Base-by-base conservation (phyloP, 2,888 invertebrate species). In the Ryuthela nishihirai region DNA sequence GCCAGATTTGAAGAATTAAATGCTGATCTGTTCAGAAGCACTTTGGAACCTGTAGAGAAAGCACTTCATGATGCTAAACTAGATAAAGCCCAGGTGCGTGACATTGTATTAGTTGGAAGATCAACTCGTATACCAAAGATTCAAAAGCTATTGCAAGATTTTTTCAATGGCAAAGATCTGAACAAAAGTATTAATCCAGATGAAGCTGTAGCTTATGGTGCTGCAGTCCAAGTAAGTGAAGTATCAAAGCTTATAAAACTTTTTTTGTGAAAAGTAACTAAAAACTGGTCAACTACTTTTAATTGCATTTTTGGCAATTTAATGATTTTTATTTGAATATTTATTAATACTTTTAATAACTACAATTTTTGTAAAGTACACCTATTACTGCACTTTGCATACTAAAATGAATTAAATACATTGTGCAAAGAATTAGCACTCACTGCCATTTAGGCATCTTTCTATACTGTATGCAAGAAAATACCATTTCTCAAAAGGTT, bases 81-180 rank as follows among this genome's bases (percentile, higher is more conserved):
- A 85, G 93, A 95, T 79, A 98, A 97, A 75, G 77, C 84, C 3
- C 83, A 83, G 69, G 85, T 98, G 77, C 90, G 72, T 66, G 79
- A 80, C 53, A 78, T 79, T 86, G 97, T 80, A 52, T 69, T 80
- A 54, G 79, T 79, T 49, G 95, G 95, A 68, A 95, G 94, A 46
- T 97, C 95, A 42, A 98, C 97, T 32, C 87, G 97, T 77, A 97
- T 98, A 71, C 97, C 97, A 53, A 97, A 94, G 78, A 90, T 98
- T 68, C 97, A 98, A 78, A 93, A 95, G 74, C 81, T 98, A 53
- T 81, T 98, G 59, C 93, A 95, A 74, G 77, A 77, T 62, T 73
- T 75, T 60, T 94, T 94, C 81, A 90, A 91, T 67, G 93, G 93
- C 62, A 93, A 92, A 78, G 93, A 94, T 77, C 79, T 95, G 64